Percentiles rank a stretch among this genome's conserved stretches.
These are phyloP conservation scores for Eudorcas thomsonii DNA, from an alignment of 2,113 vertebrate species.

Conservation along the genomic window DNA sequence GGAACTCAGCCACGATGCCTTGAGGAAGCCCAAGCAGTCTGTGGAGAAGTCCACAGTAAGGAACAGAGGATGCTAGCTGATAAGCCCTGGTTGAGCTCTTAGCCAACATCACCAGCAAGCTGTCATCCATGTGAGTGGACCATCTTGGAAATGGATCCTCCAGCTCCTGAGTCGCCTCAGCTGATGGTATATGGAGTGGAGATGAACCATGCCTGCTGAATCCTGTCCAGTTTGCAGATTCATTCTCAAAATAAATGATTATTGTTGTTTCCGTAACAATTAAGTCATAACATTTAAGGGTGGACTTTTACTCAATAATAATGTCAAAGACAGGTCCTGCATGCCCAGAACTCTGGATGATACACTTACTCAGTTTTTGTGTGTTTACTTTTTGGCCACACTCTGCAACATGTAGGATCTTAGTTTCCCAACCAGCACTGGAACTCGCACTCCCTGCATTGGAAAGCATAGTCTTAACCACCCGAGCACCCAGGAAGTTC, in stretches of 20 bases:
- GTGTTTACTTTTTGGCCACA: neutral
- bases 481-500: neutral
- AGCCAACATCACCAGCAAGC: neutral
- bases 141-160: neutral
- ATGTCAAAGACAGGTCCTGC: neutral
- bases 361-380: neutral
- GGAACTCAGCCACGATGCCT: neutral
- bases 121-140: neutral
- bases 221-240: neutral
- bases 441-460: neutral
- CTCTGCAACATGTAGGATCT: neutral
- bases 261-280: neutral
- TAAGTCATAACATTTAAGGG: neutral
- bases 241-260: neutral
- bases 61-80: neutral
- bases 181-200: neutral
- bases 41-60: neutral
- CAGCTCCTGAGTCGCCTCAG: neutral
- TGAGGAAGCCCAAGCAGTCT: neutral
- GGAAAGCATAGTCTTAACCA: neutral
- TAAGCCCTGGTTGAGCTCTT: neutral
- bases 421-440: neutral
- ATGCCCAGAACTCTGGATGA: neutral
- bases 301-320: neutral
- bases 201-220: neutral